Conservation (phyloP, 2,888 invertebrate species). For the Ecliptopera silaceata region DNA sequence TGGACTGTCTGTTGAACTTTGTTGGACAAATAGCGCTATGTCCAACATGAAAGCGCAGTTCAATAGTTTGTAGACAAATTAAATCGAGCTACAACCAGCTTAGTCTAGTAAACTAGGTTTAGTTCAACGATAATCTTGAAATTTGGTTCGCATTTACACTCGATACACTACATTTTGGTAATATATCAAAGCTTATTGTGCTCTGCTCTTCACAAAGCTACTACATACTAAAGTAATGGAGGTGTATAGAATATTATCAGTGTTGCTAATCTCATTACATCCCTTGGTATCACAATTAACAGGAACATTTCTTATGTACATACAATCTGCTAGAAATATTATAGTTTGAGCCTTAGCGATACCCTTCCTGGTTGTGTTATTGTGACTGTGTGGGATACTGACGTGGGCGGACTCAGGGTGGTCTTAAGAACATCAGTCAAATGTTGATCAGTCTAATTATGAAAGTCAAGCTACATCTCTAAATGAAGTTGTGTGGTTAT, state of each 20-base stretch:
- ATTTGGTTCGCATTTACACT: too few relatives aligned
- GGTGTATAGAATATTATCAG: too few relatives aligned
- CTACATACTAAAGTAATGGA: too few relatives aligned
- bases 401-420: conserved; percentile 20
- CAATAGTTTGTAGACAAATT: conserved; percentile 11
- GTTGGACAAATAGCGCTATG: neutral
- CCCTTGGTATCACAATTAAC: conserved; percentile 6
- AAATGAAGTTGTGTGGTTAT: too few relatives aligned
- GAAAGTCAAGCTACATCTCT: too few relatives aligned
- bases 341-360: conserved; percentile 46
- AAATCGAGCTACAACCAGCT: neutral
- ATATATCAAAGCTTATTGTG: too few relatives aligned
- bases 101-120: neutral
- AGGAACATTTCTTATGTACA: conserved; percentile 27
- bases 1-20: conserved; percentile 8
- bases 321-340: conserved; percentile 54
- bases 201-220: too few relatives aligned
- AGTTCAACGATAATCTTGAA: neutral
- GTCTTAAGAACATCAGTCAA: neutral
- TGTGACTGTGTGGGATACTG: conserved; percentile 45
- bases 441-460: neutral
- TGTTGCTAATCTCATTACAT: neutral
- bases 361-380: conserved; percentile 45
- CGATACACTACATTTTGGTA: too few relatives aligned
- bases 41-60: conserved; percentile 9